These are phyloP conservation scores for Eolophus roseicapilla DNA, from an alignment of 2,113 vertebrate species.

Conservation along the genomic window DNA sequence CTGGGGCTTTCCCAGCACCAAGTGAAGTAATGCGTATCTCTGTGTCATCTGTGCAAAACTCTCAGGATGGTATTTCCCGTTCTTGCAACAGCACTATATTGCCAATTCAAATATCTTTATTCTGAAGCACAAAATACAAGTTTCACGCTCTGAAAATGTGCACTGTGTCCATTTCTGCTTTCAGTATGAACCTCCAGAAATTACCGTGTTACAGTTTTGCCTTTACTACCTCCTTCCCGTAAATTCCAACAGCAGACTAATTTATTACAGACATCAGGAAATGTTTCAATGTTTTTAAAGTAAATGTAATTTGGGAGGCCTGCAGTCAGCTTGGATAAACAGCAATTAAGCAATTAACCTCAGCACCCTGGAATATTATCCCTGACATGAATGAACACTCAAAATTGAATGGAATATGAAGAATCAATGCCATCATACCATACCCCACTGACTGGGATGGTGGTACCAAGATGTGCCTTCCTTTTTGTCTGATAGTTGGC, in stretches of 20 bases:
- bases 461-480: background rate
- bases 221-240: background rate
- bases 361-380: background rate
- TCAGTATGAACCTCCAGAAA: background rate
- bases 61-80: background rate
- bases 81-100: background rate
- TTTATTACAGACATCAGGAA: background rate
- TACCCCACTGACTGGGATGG: background rate
- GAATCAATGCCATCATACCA: background rate
- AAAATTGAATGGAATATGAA: background rate
- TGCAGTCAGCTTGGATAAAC: constrained; percentile 16
- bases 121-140: background rate
- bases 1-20: background rate
- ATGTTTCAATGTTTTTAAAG: background rate
- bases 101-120: background rate
- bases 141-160: background rate
- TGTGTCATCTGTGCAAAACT: background rate
- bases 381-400: background rate
- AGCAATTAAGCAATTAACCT: constrained; percentile 6
- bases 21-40: background rate
- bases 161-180: background rate
- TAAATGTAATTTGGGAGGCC: constrained; percentile 2
- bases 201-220: background rate
- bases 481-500: background rate
- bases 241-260: background rate